Base-by-base conservation (phyloP, 2,113 vertebrate genomes). In the Etheostoma cragini region DNA sequence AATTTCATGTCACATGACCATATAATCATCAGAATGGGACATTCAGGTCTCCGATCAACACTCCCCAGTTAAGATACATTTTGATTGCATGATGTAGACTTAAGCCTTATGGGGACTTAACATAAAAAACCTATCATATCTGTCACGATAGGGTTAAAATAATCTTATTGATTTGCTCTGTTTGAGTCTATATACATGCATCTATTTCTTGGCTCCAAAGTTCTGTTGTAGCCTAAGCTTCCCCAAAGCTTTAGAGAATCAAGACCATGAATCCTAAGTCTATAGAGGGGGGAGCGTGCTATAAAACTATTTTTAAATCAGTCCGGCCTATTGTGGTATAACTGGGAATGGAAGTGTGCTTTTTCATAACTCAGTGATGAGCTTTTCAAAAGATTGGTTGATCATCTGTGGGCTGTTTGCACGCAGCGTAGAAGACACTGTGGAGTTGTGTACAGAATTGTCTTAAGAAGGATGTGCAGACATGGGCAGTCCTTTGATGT, bases 111-210 rank as follows among this genome's bases (percentile, higher is more conserved):
- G 21, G 49, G 8, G 61, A 35, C 17, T 81, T 80, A 81, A 68
- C 58, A 61, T 87, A 22, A 75, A 87, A 26, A 82, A 81, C 16
- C 5, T 65, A 81, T 68, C 16, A 81, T 76, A 47, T 81, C 53
- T 73, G 68, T 72, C 81, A 84, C 21, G 0, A 63, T 45, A 53
- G 71, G 52, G 73, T 71, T 78, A 66, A 71, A 78, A 74, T 56
- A 64, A 82, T 84, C 5, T 33, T 66, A 81, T 86, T 82, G 78
- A 84, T 82, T 82, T 73, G 4, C 68, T 76, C 62, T 42, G 15
- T 87, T 45, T 69, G 47, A 82, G 45, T 83, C 57, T 22, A 72
- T 72, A 66, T 57, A 73, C 70, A 70, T 60, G 42, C 47, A 77
- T 78, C n/a, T 58, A 65, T 71, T 45, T 68, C 42, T 46, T 56